Percentiles rank a stretch among this genome's conserved stretches.
phyloP scores from a whole-genome alignment of 2,113 vertebrate genomes.

The Elephas maximus region DNA sequence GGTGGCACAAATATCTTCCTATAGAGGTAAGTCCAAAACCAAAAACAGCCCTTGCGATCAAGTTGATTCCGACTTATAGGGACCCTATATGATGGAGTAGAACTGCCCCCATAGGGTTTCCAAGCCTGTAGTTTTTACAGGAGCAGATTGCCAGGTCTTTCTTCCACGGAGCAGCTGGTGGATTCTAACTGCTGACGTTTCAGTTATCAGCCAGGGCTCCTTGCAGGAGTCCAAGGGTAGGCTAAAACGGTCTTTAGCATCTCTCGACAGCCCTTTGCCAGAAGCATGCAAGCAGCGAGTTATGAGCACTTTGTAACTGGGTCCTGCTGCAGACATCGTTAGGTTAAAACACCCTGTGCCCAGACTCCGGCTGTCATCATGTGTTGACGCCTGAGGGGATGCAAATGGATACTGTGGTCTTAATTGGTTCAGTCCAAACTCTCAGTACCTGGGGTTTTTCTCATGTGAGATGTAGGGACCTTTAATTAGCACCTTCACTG shows the following conservation, averaged over 20 bases:
- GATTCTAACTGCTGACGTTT: not conserved
- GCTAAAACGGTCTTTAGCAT: constrained; percentile 74
- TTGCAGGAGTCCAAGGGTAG: not conserved
- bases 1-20: constrained; percentile 56
- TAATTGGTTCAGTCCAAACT: constrained; percentile 79
- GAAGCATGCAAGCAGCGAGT: constrained; percentile 80
- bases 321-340: constrained; percentile 77
- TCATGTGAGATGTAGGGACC: constrained; percentile 79
- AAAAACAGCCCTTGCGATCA: not conserved
- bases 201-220: not conserved
- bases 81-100: not conserved
- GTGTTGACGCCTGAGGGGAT: constrained; percentile 70
- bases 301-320: constrained; percentile 71
- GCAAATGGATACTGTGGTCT: constrained; percentile 60
- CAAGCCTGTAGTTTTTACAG: too few species aligned
- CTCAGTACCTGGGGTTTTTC: constrained; percentile 72
- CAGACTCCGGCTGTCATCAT: constrained; percentile 83
- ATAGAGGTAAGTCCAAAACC: not conserved
- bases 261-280: constrained; percentile 74
- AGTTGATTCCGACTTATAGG: not conserved
- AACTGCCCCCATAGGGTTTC: not conserved
- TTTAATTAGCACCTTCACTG: constrained; percentile 85
- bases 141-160: not conserved
- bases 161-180: not conserved
- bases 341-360: constrained; percentile 78